Percentiles rank a stretch among this genome's conserved stretches.
phyloP scores from a whole-genome alignment of 2,888 invertebrate species.

The Pseudeuparius sepicola region DNA sequence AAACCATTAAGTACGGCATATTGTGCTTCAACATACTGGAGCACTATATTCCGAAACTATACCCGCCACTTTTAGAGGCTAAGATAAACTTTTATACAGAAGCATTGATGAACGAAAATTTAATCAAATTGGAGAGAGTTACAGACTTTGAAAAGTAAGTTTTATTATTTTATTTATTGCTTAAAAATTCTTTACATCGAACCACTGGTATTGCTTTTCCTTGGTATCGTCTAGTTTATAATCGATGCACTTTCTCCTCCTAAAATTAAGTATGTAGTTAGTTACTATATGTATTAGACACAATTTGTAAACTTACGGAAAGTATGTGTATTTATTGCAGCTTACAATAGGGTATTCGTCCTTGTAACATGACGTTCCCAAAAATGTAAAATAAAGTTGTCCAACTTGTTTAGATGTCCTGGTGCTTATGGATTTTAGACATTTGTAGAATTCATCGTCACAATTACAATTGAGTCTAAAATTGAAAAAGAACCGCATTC shows the following conservation, averaged over 20 bases:
- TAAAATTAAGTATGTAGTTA: too few relatives aligned
- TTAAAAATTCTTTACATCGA: conserved; percentile 44
- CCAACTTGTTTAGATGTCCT: conserved; percentile 41
- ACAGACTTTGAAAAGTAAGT: conserved; percentile 2
- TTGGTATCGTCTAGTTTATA: conserved; percentile 39
- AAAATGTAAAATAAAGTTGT: conserved; percentile 44
- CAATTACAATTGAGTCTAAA: conserved; percentile 45
- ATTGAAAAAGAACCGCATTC: conserved; percentile 9
- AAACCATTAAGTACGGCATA: conserved; percentile 22
- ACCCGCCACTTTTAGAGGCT: conserved; percentile 19
- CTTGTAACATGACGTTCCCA: conserved; percentile 51
- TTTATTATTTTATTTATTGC: too few relatives aligned
- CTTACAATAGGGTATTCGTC: conserved; percentile 45
- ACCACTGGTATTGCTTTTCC: conserved; percentile 45
- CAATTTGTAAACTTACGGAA: conserved; percentile 41
- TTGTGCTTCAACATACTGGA: conserved; percentile 20
- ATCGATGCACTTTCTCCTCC: conserved; percentile 38
- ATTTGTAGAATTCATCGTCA: conserved; percentile 44
- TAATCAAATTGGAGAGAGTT: background rate
- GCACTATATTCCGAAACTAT: conserved; percentile 16
- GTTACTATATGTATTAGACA: conserved; percentile 29
- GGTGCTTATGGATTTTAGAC: conserved; percentile 38
- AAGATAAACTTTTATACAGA: conserved; percentile 19
- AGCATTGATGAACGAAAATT: conserved; percentile 7
- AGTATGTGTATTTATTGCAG: conserved; percentile 39